Evolutionary conservation across 2,113 vertebrate genomes (phyloP), one percentile per base, ranked within the genome.

Genomic region (Hemiprocne comata): DNA sequence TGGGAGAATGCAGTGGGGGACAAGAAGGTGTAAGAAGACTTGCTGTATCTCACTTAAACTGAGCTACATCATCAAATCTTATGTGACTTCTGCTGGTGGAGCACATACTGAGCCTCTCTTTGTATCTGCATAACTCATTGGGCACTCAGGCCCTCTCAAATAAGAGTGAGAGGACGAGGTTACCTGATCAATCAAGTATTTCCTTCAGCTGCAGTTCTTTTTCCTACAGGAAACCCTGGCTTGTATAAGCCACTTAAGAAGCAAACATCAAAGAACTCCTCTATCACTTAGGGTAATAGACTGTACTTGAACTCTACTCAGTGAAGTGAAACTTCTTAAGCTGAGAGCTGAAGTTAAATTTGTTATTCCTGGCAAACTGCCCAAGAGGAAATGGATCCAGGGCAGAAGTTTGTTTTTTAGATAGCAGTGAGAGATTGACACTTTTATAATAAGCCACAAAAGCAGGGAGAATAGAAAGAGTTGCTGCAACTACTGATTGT

Each of bases 281-380:
- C 97, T 98, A 97, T 98, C 98, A 96, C 95, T 97, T 97, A 97
- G 95, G 94, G 93, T 97, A 97, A 98, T 95, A 97, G 97, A 94
- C 94, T 82, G 44, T 55, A 97, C 97, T 97, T 96, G 94, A 97
- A 97, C 96, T 97, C 95, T 85, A 89, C 91, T 95, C 94, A 94
- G 92, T 89, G 94, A 98, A 97, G 89, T 94, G 96, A 97, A 97
- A 98, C 97, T 97, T 97, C 97, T 97, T 97, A 97, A 96, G 96
- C 97, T 93, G 86, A 95, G 84, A 98, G 96, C 93, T 97, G 86
- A 96, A 97, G 95, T 97, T 96, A 96, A 97, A 96, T 97, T 93
- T 98, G 97, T 97, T 98, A 94, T 97, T 97, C 93, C 97, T 98
- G 98, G 98, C 98, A 96, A 97, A 90, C 28, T 86, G 97, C 98